Evolutionary conservation across 1,140 invertebrate genomes (phyloP).

Genomic region (Drosophila willistoni): DNA sequence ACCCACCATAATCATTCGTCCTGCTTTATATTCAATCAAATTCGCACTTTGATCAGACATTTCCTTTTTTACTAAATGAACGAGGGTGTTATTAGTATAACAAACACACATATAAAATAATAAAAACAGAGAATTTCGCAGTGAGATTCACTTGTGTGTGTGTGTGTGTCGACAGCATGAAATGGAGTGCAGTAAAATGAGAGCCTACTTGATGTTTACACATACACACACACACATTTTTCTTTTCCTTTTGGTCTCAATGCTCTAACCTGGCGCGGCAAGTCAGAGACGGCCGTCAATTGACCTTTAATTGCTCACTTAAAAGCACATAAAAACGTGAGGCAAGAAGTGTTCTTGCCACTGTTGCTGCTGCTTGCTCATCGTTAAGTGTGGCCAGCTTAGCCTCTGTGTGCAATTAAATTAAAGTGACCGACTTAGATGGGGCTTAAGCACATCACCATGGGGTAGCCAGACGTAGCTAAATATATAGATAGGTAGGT

Average conservation of each 20-base stretch:
- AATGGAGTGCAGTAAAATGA: background rate
- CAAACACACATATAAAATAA: background rate
- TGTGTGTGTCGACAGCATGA: background rate
- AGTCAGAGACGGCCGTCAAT: constrained; percentile 49
- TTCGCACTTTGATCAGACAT: constrained; percentile 2
- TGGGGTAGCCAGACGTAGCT: background rate
- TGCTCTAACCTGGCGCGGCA: constrained; percentile 1
- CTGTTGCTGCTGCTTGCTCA: background rate
- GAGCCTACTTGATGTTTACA: constrained; percentile 14
- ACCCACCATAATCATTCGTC: constrained; percentile 96
- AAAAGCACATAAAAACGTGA: constrained; percentile 78
- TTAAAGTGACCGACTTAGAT: constrained; percentile 63
- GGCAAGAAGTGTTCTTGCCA: constrained; percentile 20
- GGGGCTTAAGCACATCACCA: constrained; percentile 34
- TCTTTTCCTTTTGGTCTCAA: too few relatives aligned
- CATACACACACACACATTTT: constrained; percentile 1
- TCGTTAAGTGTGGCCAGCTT: constrained; percentile 49
- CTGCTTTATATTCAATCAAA: constrained; percentile 96
- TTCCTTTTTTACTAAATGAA: background rate
- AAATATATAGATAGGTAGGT: background rate
- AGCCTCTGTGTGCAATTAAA: constrained; percentile 55
- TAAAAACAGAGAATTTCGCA: constrained; percentile 10
- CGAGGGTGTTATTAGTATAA: background rate
- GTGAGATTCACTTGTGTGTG: background rate
- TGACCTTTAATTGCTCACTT: constrained; percentile 80